These are phyloP conservation scores for Brachyistius frenatus DNA, from an alignment of 2,113 vertebrate species.

Conservation along the genomic window DNA sequence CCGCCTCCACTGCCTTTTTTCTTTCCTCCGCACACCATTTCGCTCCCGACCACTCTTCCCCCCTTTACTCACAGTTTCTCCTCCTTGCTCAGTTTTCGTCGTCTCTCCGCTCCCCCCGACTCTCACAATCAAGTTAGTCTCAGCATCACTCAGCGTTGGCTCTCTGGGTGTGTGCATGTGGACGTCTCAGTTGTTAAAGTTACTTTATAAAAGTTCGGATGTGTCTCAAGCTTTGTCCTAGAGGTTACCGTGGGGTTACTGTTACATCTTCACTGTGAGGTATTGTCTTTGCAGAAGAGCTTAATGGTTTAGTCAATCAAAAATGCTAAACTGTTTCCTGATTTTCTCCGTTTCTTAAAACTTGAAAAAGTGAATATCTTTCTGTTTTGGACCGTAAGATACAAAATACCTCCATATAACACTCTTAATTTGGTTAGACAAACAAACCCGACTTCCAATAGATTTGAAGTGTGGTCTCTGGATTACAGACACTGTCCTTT, in stretches of 20 bases:
- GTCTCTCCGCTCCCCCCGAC: slow-evolving; percentile 17
- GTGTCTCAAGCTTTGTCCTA: background rate
- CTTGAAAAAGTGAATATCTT: too few relatives aligned
- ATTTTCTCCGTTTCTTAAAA: background rate
- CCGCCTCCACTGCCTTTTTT: slow-evolving; percentile 57
- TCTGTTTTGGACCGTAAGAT: background rate
- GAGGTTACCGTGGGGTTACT: background rate
- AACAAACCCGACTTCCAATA: background rate
- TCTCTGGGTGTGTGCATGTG: slow-evolving; percentile 28
- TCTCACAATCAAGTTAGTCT: slow-evolving; percentile 20
- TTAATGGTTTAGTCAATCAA: too few relatives aligned
- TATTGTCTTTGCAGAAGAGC: background rate
- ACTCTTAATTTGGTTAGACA: background rate
- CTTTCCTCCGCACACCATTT: slow-evolving; percentile 59
- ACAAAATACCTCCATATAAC: background rate
- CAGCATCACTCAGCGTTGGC: slow-evolving; percentile 4
- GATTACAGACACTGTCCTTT: background rate
- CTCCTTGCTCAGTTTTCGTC: slow-evolving; percentile 43
- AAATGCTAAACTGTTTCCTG: background rate
- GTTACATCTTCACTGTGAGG: background rate
- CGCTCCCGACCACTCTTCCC: slow-evolving; percentile 35
- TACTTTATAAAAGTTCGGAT: slow-evolving; percentile 16
- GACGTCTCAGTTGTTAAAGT: slow-evolving; percentile 25
- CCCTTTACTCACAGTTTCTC: slow-evolving; percentile 41
- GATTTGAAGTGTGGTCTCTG: background rate